Evolutionary conservation across 2,797 vertebrate species (phyloP).

Genomic region (Sphaeramia orbicularis): DNA sequence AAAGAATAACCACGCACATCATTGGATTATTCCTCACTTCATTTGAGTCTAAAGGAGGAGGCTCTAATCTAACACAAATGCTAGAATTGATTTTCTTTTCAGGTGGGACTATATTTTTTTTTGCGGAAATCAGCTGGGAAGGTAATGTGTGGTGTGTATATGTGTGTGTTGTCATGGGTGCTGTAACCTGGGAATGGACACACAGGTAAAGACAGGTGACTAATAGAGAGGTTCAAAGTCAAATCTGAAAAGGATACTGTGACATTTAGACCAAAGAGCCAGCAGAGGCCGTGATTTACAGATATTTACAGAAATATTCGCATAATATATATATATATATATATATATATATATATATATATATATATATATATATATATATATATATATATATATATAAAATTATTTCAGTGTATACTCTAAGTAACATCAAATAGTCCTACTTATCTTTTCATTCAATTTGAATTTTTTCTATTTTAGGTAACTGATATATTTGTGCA

Average conservation of each 20-base stretch:
- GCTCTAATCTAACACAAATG: conserved; percentile 44
- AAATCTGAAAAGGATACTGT: background rate
- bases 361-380: too few species aligned
- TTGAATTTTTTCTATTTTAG: too few species aligned
- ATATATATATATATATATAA: too few species aligned
- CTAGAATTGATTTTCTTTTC: conserved; percentile 66
- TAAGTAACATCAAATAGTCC: too few species aligned
- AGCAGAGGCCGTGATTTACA: conserved; percentile 28
- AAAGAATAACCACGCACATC: too few species aligned
- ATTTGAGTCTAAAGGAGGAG: conserved; percentile 15
- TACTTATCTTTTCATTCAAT: too few species aligned
- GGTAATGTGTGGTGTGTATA: conserved; percentile 55
- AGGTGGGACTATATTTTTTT: conserved; percentile 52
- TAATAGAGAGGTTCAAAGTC: conserved; percentile 29
- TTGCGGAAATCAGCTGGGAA: conserved; percentile 60
- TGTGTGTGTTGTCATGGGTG: conserved; percentile 87
- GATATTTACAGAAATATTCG: background rate
- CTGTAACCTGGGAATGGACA: conserved; percentile 75
- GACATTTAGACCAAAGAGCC: conserved; percentile 3
- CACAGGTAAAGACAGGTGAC: conserved; percentile 74
- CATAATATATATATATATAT: too few species aligned
- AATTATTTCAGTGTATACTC: too few species aligned
- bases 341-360: too few species aligned
- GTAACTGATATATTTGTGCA: too few species aligned
- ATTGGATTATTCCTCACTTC: conserved; percentile 26